These are phyloP conservation scores for Penaeus japonicus DNA, from an alignment of 1,140 invertebrate genomes.

Conservation along the genomic window DNA sequence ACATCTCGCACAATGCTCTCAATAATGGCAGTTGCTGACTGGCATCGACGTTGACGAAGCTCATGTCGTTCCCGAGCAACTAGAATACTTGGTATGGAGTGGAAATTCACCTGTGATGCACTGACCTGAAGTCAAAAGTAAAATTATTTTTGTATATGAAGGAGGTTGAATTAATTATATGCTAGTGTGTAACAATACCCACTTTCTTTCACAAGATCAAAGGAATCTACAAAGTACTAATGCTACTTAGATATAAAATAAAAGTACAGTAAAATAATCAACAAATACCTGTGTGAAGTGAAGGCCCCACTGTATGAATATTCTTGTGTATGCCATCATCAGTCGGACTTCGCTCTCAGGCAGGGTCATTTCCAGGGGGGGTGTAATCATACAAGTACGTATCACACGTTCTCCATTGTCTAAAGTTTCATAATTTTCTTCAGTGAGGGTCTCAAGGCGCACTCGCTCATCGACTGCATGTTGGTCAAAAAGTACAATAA, in stretches of 20 bases:
- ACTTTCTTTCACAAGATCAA: too few relatives aligned
- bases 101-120: conserved; percentile 39
- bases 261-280: neutral
- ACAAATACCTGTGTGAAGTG: conserved; percentile 28
- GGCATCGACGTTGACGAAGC: conserved; percentile 46
- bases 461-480: conserved; percentile 80
- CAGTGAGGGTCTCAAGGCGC: conserved; percentile 69
- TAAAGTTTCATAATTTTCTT: conserved; percentile 62
- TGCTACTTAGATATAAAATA: too few relatives aligned
- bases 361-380: conserved; percentile 62
- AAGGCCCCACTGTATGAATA: conserved; percentile 30
- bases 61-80: conserved; percentile 59
- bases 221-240: too few relatives aligned
- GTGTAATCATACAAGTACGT: conserved; percentile 60
- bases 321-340: conserved; percentile 61
- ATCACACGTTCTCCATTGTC: conserved; percentile 42
- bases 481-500: conserved; percentile 76
- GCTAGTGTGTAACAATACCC: too few relatives aligned
- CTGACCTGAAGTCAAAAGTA: neutral
- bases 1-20: conserved; percentile 63
- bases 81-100: conserved; percentile 60
- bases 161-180: too few relatives aligned
- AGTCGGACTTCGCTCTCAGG: conserved; percentile 63
- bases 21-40: conserved; percentile 54
- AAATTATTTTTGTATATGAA: neutral